Base-by-base conservation (phyloP, 2,797 vertebrate genomes). In the Pangasius mekongensis region DNA sequence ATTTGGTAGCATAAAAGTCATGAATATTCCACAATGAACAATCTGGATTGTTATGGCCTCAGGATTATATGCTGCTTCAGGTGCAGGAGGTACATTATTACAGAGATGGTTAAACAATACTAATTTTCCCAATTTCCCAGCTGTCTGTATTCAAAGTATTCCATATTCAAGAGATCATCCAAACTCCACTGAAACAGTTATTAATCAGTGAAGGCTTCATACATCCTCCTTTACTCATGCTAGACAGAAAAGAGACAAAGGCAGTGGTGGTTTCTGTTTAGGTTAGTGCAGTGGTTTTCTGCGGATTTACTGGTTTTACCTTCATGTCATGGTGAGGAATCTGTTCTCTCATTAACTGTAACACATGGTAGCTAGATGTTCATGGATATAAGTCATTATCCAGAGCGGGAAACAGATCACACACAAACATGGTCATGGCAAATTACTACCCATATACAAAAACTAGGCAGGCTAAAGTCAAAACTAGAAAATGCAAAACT, bases 21-120 rank as follows among this genome's bases (percentile, higher is more conserved):
- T 90, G 83, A 90, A 89, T 87, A 90, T 89, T 89, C 86, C 67
- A 88, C 81, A 54, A 67, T 36, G 39, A 36, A 30, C 76, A 85
- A 87, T 82, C 81, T 54, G 82, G 76, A 62, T 56, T 87, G 86
- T 82, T 92, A 56, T 18, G 60, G 77, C 52, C n/a, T 90, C 83
- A 87, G 78, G 64, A 85, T 80, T 54, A 52, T 67, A 88, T 60
- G 33, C 39, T 86, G 71, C 73, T 69, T 60, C 30, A 56, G 86
- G 16, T 84, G 43, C 73, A 52, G 47, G n/a, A 47, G 52, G 16
- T 33, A 87, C 54, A 84, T 67, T 67, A 71, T 64, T 62, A 78
- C 87, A 81, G 67, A 64, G 47, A 78, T 56, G 39, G n/a, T 87
- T 36, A 86, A 54, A 54, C n/a, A 56, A 80, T 77, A 10, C 27